phyloP scores from a whole-genome alignment of 2,113 vertebrate genomes.

The Myocastor coypus region DNA sequence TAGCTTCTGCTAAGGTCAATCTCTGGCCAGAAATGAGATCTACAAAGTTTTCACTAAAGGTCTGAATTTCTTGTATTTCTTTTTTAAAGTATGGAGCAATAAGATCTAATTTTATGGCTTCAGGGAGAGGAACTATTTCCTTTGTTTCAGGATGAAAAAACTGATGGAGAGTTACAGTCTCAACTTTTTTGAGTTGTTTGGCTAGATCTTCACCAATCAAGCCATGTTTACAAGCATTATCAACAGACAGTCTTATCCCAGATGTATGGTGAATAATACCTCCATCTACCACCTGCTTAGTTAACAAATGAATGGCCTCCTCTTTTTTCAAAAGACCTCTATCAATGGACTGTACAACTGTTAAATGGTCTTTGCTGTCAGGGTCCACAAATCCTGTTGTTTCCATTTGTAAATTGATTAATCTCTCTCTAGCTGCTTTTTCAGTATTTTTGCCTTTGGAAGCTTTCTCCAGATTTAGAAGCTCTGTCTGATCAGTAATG shows the following conservation, averaged over 20 bases:
- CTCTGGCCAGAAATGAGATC: slow-evolving; percentile 86
- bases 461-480: slow-evolving; percentile 93
- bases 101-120: slow-evolving; percentile 84
- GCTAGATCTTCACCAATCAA: slow-evolving; percentile 88
- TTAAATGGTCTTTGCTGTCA: slow-evolving; percentile 87
- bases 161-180: slow-evolving; percentile 85
- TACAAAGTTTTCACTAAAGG: slow-evolving; percentile 78
- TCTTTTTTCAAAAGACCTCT: slow-evolving; percentile 88
- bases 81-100: slow-evolving; percentile 78
- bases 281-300: slow-evolving; percentile 93
- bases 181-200: slow-evolving; percentile 88
- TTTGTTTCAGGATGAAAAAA: slow-evolving; percentile 85
- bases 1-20: slow-evolving; percentile 87
- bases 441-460: slow-evolving; percentile 90
- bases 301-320: slow-evolving; percentile 87
- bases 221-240: slow-evolving; percentile 88
- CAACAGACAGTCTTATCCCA: slow-evolving; percentile 92
- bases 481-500: slow-evolving; percentile 83
- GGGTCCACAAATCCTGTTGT: slow-evolving; percentile 93
- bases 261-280: slow-evolving; percentile 94
- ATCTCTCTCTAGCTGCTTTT: slow-evolving; percentile 85
- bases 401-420: slow-evolving; percentile 92
- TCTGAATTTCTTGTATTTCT: slow-evolving; percentile 86
- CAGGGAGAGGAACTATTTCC: slow-evolving; percentile 82
- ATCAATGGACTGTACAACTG: slow-evolving; percentile 88